Evolutionary conservation across 2,113 vertebrate genomes (phyloP), one percentile per base, ranked within the genome.

Genomic region (Forbesichthys papilliferus): DNA sequence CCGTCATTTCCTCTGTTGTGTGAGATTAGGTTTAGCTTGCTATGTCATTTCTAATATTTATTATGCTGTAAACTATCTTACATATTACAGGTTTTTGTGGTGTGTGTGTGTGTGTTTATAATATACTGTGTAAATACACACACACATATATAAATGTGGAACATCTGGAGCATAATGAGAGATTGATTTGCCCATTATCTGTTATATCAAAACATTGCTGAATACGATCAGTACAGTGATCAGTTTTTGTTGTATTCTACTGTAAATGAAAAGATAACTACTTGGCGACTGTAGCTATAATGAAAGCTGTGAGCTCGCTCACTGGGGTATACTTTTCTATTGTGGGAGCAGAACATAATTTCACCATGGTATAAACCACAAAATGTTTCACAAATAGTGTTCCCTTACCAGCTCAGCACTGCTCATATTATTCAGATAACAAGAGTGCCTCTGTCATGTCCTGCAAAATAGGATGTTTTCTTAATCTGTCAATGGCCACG

Each of bases 381-480:
- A 73, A 70, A 63, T 80, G 79, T 86, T 81, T 82, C 76, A 73
- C 72, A 81, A 82, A 81, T 79, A 70, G 71, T 74, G 74, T 74
- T 73, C 77, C 68, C 9, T 20, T 76, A 86, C 84, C 80, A 77
- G 80, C 83, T 88, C 86, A 78, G 88, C 88, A 80, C 71, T 10
- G 73, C 80, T 83, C 85, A 83, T 84, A 83, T 88, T 87, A 87
- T 89, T 90, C 85, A 84, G 85, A 86, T 87, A 89, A 87, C 83
- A 88, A 88, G 72, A 78, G 78, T 76, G 80, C 69, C 68, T 77
- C 73, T 85, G 81, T 84, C 82, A 75, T 78, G 78, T 83, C 69
- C 78, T 66, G 82, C 81, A 78, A 87, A 89, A 87, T 80, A 77
- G 86, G 83, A 87, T 88, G 83, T 89, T 90, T 89, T 82, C 85